Percentiles rank a stretch among this genome's conserved stretches.
Conservation (phyloP, 1,140 invertebrate species). For the Cylas formicarius region DNA sequence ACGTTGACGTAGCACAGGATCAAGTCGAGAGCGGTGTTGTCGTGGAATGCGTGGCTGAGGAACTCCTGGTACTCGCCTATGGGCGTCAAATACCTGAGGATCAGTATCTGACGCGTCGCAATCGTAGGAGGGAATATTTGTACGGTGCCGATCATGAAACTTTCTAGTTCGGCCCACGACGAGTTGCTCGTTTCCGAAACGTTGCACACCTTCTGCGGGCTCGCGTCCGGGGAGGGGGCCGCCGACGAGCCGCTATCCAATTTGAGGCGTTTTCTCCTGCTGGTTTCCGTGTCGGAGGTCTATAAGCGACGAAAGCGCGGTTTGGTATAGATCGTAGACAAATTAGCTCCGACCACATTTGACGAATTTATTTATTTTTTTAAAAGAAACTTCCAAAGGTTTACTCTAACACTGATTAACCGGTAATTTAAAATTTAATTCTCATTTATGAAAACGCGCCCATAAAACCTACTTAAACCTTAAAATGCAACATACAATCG, state of each 20-base stretch:
- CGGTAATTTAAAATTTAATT: too few relatives aligned
- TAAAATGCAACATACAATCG: too few relatives aligned
- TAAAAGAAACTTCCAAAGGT: too few relatives aligned
- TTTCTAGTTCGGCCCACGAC: constrained; percentile 85
- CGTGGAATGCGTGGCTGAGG: constrained; percentile 79
- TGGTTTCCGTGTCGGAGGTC: constrained; percentile 5
- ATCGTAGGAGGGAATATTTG: constrained; percentile 82
- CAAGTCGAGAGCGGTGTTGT: constrained; percentile 70
- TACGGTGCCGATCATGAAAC: constrained; percentile 70
- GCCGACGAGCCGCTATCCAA: constrained; percentile 4
- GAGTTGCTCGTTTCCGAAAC: constrained; percentile 58
- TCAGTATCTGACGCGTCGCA: constrained; percentile 84
- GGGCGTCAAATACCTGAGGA: constrained; percentile 85
- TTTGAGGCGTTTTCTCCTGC: constrained; percentile 11
- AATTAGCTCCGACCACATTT: too few relatives aligned
- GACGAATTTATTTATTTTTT: too few relatives aligned
- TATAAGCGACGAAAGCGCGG: constrained; percentile 6
- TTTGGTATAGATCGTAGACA: too few relatives aligned
- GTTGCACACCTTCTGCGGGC: constrained; percentile 12
- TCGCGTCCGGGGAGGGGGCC: neutral
- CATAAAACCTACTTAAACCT: too few relatives aligned
- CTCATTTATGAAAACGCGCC: too few relatives aligned
- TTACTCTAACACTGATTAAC: too few relatives aligned
- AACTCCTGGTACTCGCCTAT: constrained; percentile 98
- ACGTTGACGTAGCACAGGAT: constrained; percentile 89